Evolutionary conservation across 2,113 vertebrate genomes (phyloP).

Genomic region (Sylvilagus bachmani): DNA sequence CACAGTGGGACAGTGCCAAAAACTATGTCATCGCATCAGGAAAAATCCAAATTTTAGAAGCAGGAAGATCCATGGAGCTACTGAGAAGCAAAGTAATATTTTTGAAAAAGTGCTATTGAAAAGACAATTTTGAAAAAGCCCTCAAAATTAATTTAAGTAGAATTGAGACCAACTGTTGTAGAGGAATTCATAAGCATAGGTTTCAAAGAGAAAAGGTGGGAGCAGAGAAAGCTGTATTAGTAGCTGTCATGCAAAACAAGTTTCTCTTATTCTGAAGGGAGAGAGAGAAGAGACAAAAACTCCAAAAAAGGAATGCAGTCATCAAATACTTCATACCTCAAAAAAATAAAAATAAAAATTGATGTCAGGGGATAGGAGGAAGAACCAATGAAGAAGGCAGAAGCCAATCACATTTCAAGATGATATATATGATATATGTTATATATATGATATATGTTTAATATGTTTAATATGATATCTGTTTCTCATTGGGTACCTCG

Average conservation of each 20-base stretch:
- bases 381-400: background rate
- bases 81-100: background rate
- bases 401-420: slow-evolving; percentile 27
- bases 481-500: slow-evolving; percentile 25
- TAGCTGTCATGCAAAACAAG: background rate
- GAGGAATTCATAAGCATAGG: background rate
- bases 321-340: slow-evolving; percentile 11
- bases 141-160: background rate
- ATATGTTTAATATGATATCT: too few relatives aligned
- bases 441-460: background rate
- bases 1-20: background rate
- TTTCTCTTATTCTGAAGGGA: background rate
- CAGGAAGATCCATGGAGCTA: slow-evolving; percentile 9
- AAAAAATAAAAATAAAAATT: slow-evolving; percentile 25
- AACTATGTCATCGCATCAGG: background rate
- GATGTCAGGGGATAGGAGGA: background rate
- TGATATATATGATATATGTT: too few relatives aligned
- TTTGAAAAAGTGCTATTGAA: slow-evolving; percentile 5
- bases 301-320: background rate
- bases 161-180: background rate
- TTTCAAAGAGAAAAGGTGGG: background rate
- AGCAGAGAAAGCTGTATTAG: background rate
- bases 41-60: slow-evolving; percentile 7
- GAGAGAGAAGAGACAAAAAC: background rate
- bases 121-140: background rate